These are phyloP conservation scores for Ophioderma brevispina DNA, from an alignment of 35 echinoderm and acorn worm species.

Conservation along the genomic window DNA sequence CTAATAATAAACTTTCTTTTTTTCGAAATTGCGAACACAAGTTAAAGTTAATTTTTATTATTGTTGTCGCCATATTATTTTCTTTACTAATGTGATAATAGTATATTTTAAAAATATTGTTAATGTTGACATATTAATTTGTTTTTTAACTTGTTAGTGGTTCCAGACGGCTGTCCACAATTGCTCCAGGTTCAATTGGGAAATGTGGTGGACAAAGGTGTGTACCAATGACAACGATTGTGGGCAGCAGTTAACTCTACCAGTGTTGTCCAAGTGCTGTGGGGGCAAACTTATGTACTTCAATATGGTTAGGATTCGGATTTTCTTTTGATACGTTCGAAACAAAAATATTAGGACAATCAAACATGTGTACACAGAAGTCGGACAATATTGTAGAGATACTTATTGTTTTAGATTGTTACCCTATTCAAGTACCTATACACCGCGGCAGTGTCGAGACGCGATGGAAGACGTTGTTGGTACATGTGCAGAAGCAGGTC, in stretches of 20 bases:
- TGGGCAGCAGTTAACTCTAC: background rate
- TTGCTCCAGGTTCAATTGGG: background rate
- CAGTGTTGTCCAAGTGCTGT: conserved; percentile 43
- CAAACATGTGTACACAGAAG: no score
- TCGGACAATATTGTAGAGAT: no score
- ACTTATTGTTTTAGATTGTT: no score
- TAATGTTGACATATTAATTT: background rate
- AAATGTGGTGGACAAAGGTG: background rate
- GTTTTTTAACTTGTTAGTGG: background rate
- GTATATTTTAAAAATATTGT: no score
- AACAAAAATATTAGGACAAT: no score
- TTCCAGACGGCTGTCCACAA: conserved; percentile 13
- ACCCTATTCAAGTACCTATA: background rate
- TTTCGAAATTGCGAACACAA: no score
- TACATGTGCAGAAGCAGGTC: conserved; percentile 58
- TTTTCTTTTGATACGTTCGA: no score
- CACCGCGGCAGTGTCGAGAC: background rate
- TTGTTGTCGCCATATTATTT: no score
- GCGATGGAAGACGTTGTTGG: conserved; percentile 11
- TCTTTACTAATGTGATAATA: no score
- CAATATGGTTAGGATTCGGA: no score
- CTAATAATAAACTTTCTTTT: no score
- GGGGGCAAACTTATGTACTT: background rate
- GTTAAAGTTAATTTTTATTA: no score
- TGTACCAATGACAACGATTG: conserved; percentile 12